Evolutionary conservation across 2,797 vertebrate genomes (phyloP), one percentile per base, ranked within the genome.

Genomic region (Agapornis canus): DNA sequence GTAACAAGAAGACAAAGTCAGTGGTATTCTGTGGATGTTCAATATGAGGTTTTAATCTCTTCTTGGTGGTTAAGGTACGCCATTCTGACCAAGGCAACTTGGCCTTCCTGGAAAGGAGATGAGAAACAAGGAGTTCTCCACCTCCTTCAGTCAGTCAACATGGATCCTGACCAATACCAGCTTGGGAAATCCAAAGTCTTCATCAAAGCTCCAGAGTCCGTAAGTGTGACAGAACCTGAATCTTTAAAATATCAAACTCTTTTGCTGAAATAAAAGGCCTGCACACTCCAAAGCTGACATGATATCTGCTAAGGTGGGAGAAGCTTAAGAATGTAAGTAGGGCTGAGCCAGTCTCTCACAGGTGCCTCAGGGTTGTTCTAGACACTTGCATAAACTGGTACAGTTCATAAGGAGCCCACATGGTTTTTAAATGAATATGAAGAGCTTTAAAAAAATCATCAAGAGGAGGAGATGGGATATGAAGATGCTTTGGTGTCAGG

Each of bases 161-260:
- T 99, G 98, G 99, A 99, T 95, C 98, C 98, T 65, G 99, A 99
- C 94, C 99, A 99, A 95, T 99, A 98, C 97, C 99, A 99, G 97
- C 98, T 99, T 0, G 99, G 99, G 27, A 98, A 97, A 86, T 98
- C 98, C 76, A 99, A 99, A 96, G 94, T 99, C 93, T 99, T 99
- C 97, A 98, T 99, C 91, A 99, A 99, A 98, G 99, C 99, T 63
- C 99, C 99, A 0, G 99, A 99, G 96, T 99, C 99, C 86, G 99
- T 99, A 98, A 95, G 98, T 97, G 42, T 31, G 15, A 23, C 64
- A 88, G 47, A 76, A 77, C n/a, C 15, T 2, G 5, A 5, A 13
- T 70, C 63, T 88, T 51, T 47, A 47, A 39, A 32, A 31, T 37
- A 23, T 3, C 17, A 45, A 66, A 7, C 21, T 47, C 9, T 63